Base-by-base conservation (phyloP, 2,797 vertebrate species). In the Adrianichthys oophorus region DNA sequence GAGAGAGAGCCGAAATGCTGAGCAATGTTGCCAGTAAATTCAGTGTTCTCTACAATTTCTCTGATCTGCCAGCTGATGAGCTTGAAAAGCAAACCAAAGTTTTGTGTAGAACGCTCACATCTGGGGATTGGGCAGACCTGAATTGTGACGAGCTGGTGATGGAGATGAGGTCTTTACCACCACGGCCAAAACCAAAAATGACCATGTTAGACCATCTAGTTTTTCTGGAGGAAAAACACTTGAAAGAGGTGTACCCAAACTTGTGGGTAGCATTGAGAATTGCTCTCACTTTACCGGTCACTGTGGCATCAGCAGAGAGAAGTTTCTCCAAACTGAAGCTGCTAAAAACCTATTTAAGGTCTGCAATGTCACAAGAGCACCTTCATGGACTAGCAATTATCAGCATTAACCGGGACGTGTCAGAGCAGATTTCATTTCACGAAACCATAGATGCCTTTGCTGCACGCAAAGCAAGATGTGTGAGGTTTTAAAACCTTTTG, bases 391-490 rank as follows among this genome's bases (percentile, higher is more conserved):
- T 45, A 1, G 41, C 48, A 6, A 8, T 61, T 2, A 52, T 52
- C 10, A 61, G 29, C 15, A 57, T 57, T 15, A 57, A 57, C 15
- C 29, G 17, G 6, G 37, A 41, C 6, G n/a, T 42, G 19, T 21
- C 29, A 3, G 24, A 7, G 8, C 17, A 47, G 5, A 23, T 57
- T 18, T 56, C 24, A 32, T 32, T 18, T 18, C n/a, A 56, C 37
- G 26, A 56, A 16, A 43, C 24, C 13, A 56, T 47, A 29, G 43
- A 29, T 56, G 54, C 24, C 26, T 56, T 56, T 19, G 43, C 54
- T 19, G 5, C 54, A 10, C 24, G 15, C 7, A 56, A 37, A 26
- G 4, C 17, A 13, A 37, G 21, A 45, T 2, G 16, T 13, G 16
- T 44, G 5, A 12, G 32, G 4, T 18, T 56, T 45, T 45, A 21